These are phyloP conservation scores for Kryptolebias ocellatus DNA, from an alignment of 2,797 vertebrate species.

Conservation along the genomic window DNA sequence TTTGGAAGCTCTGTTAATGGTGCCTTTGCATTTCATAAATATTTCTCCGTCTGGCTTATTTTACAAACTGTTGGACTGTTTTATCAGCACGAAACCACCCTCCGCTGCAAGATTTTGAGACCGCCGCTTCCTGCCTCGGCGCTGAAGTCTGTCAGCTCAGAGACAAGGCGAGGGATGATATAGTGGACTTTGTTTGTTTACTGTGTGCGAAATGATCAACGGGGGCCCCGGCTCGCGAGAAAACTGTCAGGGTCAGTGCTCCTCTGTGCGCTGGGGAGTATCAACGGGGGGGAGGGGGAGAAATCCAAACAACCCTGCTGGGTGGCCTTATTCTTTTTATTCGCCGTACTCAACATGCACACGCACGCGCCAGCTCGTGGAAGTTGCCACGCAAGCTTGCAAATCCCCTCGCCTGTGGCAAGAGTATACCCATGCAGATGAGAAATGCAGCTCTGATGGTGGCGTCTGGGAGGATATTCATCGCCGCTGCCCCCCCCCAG, in stretches of 20 bases:
- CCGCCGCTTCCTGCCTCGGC: constrained; percentile 6
- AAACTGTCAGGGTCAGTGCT: constrained; percentile 52
- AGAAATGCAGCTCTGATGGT: constrained; percentile 1
- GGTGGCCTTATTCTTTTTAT: constrained; percentile 51
- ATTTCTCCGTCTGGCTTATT: constrained; percentile 53
- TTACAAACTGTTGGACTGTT: constrained; percentile 40
- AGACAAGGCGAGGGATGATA: constrained; percentile 32
- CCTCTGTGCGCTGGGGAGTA: constrained; percentile 35
- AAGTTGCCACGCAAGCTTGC: constrained; percentile 17
- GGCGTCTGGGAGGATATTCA: constrained; percentile 22
- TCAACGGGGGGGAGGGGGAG: constrained; percentile 21
- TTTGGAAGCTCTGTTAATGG: constrained; percentile 40
- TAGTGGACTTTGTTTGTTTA: constrained; percentile 53
- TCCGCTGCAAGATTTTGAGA: constrained; percentile 38
- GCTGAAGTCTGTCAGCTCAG: constrained; percentile 28
- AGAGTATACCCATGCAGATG: constrained; percentile 26
- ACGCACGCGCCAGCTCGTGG: constrained; percentile 5
- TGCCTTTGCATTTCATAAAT: constrained; percentile 46
- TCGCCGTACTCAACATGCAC: constrained; percentile 36
- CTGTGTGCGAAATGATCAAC: constrained; percentile 63
- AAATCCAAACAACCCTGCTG: constrained; percentile 53
- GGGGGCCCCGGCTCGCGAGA: constrained; percentile 27
- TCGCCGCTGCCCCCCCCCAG: constrained; percentile 25
- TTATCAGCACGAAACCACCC: constrained; percentile 60
- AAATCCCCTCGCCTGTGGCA: constrained; percentile 29